Evolutionary conservation across 2,113 vertebrate genomes (phyloP), one percentile per base, ranked within the genome.

Genomic region (Nothocercus nigrocapillus): DNA sequence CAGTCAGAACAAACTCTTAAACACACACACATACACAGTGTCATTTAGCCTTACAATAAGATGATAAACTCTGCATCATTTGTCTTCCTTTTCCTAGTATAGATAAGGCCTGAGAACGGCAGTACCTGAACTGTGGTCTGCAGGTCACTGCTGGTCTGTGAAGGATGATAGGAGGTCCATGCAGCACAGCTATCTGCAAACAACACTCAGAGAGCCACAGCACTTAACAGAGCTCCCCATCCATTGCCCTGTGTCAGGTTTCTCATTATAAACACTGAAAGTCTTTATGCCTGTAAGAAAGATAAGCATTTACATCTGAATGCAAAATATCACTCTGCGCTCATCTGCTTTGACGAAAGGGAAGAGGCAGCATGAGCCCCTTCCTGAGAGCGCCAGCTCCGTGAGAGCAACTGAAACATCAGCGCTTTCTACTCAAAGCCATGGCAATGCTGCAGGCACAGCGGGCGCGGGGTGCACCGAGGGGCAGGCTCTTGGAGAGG

Each of bases 101-200:
- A 96, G 94, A 88, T 95, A 96, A 94, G 77, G 80, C 47, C 25
- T 32, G 75, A 75, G 69, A 88, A 81, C 66, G 89, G 81, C 81
- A 84, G 86, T 86, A 82, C 66, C 77, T 62, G 32, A 72, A 72
- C 66, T 58, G 58, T 40, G 32, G 77, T 81, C 51, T 66, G 75
- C 17, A 68, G 93, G 94, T 94, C 86, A 68, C 73, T 86, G 70
- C 86, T 38, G 69, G 56, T 40, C 69, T 92, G 40, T 78, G 84
- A 95, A 82, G 38, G 66, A 15, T 22, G 89, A 74, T 1, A 83
- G 32, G 38, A 32, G 15, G 77, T 38, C 21, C 0, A 1, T 64
- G 88, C 56, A 81, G 80, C 78, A 38, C 2, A 3, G 54, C 86
- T 84, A 61, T 89, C 90, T 86, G 47, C 86, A 89, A 75, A 74